Conservation (phyloP, 1,140 invertebrate genomes). For the Oscheius sp. region DNA sequence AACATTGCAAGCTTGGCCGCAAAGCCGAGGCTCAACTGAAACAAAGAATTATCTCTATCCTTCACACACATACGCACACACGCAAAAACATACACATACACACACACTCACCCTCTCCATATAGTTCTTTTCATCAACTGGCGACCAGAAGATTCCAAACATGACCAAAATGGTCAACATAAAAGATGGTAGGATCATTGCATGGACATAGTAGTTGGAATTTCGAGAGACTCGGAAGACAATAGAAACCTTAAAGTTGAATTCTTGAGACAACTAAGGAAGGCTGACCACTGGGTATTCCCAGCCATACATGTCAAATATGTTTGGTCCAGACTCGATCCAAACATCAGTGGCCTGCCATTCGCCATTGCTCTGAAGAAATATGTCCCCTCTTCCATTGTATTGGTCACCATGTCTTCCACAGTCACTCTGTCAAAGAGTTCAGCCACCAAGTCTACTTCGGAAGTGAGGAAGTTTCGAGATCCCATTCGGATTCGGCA, state of each 20-base stretch:
- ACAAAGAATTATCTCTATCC: not conserved
- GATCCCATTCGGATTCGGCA: not conserved
- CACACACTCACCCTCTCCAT: not conserved
- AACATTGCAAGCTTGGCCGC: not conserved
- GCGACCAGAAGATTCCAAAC: conserved; percentile 1
- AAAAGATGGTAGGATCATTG: not conserved
- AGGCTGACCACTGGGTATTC: not conserved
- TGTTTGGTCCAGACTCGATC: not conserved
- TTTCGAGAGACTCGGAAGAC: not conserved
- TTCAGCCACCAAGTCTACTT: not conserved
- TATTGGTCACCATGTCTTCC: not conserved
- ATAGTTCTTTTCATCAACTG: not conserved
- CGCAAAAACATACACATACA: no score
- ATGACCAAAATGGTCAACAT: not conserved
- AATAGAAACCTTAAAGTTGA: not conserved
- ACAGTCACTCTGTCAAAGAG: not conserved
- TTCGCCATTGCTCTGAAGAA: conserved; percentile 2
- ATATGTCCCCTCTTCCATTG: not conserved
- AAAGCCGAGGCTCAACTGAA: not conserved
- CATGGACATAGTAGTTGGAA: not conserved
- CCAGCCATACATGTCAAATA: not conserved
- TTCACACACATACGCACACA: no score
- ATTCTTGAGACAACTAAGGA: not conserved
- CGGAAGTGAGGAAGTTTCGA: not conserved
- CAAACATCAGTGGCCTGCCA: not conserved